These are phyloP conservation scores for Solenopsis invicta DNA, from an alignment of 1,140 invertebrate genomes.

Conservation along the genomic window DNA sequence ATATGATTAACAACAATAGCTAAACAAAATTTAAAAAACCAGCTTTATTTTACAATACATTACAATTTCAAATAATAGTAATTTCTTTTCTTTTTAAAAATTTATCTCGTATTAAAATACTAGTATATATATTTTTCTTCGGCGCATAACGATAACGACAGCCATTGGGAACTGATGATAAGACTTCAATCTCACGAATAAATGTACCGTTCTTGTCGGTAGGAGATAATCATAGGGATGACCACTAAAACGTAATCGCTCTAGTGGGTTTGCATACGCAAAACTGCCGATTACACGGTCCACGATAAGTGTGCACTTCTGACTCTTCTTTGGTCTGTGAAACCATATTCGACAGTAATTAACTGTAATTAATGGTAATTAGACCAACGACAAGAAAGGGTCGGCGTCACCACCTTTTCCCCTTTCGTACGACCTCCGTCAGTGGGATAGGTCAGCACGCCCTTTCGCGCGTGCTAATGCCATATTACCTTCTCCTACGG, in stretches of 20 bases:
- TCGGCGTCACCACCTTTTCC: constrained; percentile 68
- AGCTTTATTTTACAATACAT: background rate
- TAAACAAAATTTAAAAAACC: background rate
- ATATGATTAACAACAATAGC: background rate
- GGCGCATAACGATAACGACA: background rate
- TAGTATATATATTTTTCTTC: background rate
- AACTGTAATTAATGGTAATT: constrained; percentile 46
- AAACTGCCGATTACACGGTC: constrained; percentile 48
- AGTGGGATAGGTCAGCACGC: constrained; percentile 79
- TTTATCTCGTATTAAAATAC: constrained; percentile 9
- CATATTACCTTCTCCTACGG: constrained; percentile 74
- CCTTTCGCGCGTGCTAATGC: constrained; percentile 75
- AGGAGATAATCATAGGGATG: constrained; percentile 50
- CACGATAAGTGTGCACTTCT: constrained; percentile 34
- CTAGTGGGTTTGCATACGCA: background rate
- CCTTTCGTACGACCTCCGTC: constrained; percentile 63
- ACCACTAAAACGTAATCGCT: constrained; percentile 24
- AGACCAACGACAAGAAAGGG: constrained; percentile 54
- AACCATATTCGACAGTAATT: constrained; percentile 79
- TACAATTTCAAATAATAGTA: background rate
- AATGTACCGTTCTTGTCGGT: constrained; percentile 18
- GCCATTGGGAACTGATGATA: background rate
- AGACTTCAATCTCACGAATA: constrained; percentile 27
- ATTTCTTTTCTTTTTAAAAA: background rate
- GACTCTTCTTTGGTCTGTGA: constrained; percentile 59